A percentile compares a stretch with the other conserved stretches of the same genome.
These are phyloP conservation scores for Siniperca obscura DNA, from an alignment of 2,797 vertebrate species.

Conservation along the genomic window DNA sequence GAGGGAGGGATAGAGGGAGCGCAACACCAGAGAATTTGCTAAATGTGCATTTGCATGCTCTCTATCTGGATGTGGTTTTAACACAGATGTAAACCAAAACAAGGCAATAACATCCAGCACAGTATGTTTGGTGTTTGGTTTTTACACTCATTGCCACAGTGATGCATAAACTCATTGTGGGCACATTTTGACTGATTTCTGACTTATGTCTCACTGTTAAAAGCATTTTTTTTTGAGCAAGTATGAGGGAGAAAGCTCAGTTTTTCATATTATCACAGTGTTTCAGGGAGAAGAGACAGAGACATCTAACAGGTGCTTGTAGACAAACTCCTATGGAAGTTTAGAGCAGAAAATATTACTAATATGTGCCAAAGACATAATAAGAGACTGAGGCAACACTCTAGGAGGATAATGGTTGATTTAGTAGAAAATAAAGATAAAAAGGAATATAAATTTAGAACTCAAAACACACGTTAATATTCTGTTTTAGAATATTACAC, in stretches of 20 bases:
- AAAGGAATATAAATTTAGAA: not conserved
- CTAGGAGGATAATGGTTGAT: too few species aligned
- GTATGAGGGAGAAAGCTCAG: not conserved
- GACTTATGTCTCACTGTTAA: conserved; percentile 4
- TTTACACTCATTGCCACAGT: conserved; percentile 4
- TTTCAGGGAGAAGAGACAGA: not conserved
- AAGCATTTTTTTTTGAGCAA: conserved; percentile 1
- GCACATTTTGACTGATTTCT: conserved; percentile 17
- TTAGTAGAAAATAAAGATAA: not conserved
- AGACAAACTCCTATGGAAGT: not conserved
- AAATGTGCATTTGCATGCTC: conserved; percentile 56
- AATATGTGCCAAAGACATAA: not conserved
- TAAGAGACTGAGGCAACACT: not conserved
- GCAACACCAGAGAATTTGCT: conserved; percentile 54
- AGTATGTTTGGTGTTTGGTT: not conserved
- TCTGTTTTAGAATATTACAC: not conserved
- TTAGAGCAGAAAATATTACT: not conserved
- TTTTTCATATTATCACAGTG: not conserved
- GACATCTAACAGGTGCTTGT: conserved; percentile 25
- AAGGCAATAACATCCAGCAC: conserved; percentile 29
- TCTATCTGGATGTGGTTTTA: conserved; percentile 49
- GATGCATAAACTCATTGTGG: not conserved
- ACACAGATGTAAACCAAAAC: conserved; percentile 47
- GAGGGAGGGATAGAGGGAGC: conserved; percentile 9
- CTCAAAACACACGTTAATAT: not conserved